Evolutionary conservation across 2,888 invertebrate genomes (phyloP), one percentile per base, ranked within the genome.

Genomic region (Synanthedon formicaeformis): DNA sequence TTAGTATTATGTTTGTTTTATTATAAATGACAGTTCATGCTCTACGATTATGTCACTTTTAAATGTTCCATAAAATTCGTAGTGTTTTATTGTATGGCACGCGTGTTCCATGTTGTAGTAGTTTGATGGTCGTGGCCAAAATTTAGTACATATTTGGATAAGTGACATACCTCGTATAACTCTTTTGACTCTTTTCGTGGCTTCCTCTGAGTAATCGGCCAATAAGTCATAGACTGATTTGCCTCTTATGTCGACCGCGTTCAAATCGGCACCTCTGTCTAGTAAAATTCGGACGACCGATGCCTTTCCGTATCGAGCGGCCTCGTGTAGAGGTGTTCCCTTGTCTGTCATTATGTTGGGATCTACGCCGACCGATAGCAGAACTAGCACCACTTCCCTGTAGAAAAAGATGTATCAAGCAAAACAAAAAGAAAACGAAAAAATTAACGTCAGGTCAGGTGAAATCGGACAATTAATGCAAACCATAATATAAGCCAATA

Each of bases 291-390:
- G 89, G 18, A 96, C 96, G 14, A 97, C 96, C 55, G 95, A 93
- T 61, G 94, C 92, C 78, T 97, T 96, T 14, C 97, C 97, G 75
- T 93, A 96, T 23, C 96, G 90, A 0, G 96, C 96, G 0, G 98
- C 97, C 75, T 97, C 97, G 85, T 98, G 98, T 57, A 98, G 89
- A 0, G 97, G 95, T 5, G 96, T 96, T 0, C 98, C 98, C 40
- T 92, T 91, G 56, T 93, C 91, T 12, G 97, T 96, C 63, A 94
- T 88, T 40, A 94, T 90, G 81, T 98, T 97, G 4, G 97, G 95
- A 74, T 95, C 93, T 65, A 97, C 93, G 0, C 97, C 97, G 14
- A 95, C 94, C 11, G 92, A 90, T 51, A 97, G 88, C 2, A 98
- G 87, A 1, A 93, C 91, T 65, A 92, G 92, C 40, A 97, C 97